Conservation (phyloP, 1,140 invertebrate species). For the Microvelia longipes region DNA sequence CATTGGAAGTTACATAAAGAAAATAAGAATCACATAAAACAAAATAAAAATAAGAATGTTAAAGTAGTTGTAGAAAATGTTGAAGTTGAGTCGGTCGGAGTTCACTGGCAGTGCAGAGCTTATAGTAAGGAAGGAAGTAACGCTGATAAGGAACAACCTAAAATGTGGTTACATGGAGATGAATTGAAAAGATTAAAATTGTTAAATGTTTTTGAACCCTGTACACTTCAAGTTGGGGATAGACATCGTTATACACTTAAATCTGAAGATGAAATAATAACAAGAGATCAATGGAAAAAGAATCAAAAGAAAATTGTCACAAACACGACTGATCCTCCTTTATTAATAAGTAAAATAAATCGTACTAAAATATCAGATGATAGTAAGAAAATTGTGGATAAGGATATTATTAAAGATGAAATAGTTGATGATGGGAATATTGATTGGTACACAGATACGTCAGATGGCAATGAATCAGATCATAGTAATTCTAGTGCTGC, state of each 20-base stretch:
- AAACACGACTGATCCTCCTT: constrained; percentile 3
- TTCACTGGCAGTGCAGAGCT: constrained; percentile 67
- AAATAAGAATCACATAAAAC: constrained; percentile 27
- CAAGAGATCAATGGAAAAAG: constrained; percentile 38
- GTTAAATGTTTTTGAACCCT: constrained; percentile 75
- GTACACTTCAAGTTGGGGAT: constrained; percentile 75
- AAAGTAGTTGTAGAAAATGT: constrained; percentile 40
- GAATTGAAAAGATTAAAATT: constrained; percentile 57
- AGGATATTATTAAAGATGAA: not conserved
- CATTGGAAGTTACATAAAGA: constrained; percentile 62
- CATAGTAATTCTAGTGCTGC: constrained; percentile 1
- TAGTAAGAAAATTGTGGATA: not conserved
- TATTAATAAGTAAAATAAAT: not conserved
- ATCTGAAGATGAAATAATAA: constrained; percentile 39
- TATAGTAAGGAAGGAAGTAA: constrained; percentile 45
- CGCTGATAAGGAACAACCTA: constrained; percentile 45
- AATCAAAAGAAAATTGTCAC: constrained; percentile 16
- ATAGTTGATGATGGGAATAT: not conserved
- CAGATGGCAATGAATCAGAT: not conserved
- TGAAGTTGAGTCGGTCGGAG: constrained; percentile 44
- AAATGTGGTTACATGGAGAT: constrained; percentile 52
- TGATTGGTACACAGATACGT: constrained; percentile 1
- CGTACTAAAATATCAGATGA: not conserved
- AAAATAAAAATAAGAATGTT: not conserved
- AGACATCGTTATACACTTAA: constrained; percentile 50